Evolutionary conservation across 2,888 invertebrate genomes (phyloP), one percentile per base, ranked within the genome.

Genomic region (Ditylenchus weischeri): DNA sequence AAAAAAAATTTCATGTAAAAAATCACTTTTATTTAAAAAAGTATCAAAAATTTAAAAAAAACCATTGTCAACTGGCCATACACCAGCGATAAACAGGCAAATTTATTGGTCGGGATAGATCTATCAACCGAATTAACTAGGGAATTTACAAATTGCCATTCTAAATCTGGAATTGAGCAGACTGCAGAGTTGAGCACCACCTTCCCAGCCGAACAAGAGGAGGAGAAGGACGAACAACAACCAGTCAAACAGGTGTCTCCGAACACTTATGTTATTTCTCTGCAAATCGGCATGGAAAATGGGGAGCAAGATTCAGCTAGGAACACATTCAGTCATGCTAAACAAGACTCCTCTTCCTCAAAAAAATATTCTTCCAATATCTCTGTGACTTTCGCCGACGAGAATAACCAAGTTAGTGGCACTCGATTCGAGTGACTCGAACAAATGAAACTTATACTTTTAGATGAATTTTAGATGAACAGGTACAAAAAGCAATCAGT

Each of bases 211-310:
- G 54, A 54, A 54, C 15, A 54, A 11, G 43, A 43, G 43, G 29
- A 29, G 29, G 29, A 29, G n/a, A n/a, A n/a, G 29, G 29, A 29
- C 29, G 5, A 29, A 29, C 2, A 29, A 29, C 50, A 6, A 6
- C 54, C 54, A 23, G 54, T 29, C 23, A 65, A 23, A n/a, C 15
- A 19, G 47, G 19, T 6, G 7, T 63, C 18, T 18, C n/a, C n/a
- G 1, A 38, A 59, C 23, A 35, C 65, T 18, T 64, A 65, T 36
- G 62, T 65, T 8, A 65, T 65, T 19, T 65, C 62, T 19, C 62
- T 65, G 64, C 62, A 47, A 64, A 64, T 65, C 35, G 65, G 65
- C n/a, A 21, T 48, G 21, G 61, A 65, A 38, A 43, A 64, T 15
- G 35, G 43, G 13, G 35, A 15, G 13, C 3, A 43, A 43, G 8